A percentile compares a stretch with the other conserved stretches of the same genome.
Evolutionary conservation across 2,113 vertebrate species (phyloP).

Genomic region (Gymnobelideus leadbeateri): DNA sequence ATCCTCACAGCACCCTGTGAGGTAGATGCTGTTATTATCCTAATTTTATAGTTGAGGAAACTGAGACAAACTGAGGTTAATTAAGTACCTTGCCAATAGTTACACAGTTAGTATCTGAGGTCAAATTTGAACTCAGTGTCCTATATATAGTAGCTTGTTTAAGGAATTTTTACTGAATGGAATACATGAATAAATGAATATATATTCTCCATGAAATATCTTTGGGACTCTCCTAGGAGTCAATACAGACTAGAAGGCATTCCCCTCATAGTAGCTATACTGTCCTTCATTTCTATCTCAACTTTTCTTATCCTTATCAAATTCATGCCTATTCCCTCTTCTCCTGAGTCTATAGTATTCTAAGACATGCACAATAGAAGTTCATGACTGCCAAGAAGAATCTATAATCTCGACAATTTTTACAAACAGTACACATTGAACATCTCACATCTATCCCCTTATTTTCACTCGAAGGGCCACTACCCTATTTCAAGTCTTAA

Average conservation of each 20-base stretch:
- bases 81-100: neutral
- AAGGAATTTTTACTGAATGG: neutral
- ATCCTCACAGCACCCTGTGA: neutral
- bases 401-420: neutral
- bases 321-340: neutral
- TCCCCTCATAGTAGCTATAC: neutral
- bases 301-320: neutral
- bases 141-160: neutral
- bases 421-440: neutral
- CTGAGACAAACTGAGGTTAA: neutral
- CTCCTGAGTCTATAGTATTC: neutral
- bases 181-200: neutral
- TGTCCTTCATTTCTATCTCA: neutral
- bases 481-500: neutral
- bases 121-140: neutral
- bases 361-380: neutral
- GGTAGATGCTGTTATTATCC: neutral
- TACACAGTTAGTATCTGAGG: neutral
- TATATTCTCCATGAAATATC: neutral
- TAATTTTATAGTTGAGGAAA: neutral
- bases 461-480: neutral
- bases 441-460: neutral
- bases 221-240: neutral
- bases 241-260: neutral
- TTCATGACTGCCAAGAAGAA: neutral